Percentiles rank a stretch among this genome's conserved stretches.
phyloP scores from a whole-genome alignment of 2,113 vertebrate species.

The Petaurus breviceps region DNA sequence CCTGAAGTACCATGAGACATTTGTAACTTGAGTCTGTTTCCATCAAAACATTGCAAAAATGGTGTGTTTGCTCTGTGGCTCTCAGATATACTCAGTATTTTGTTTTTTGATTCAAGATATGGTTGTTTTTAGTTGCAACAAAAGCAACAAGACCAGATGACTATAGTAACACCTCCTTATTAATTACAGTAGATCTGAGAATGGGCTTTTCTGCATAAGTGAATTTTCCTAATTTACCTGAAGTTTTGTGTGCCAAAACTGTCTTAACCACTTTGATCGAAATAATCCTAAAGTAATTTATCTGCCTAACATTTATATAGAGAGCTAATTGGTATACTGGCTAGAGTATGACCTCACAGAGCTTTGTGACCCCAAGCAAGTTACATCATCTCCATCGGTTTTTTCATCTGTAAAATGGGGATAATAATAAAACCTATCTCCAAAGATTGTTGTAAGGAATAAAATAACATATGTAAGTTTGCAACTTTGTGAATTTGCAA shows the following conservation, averaged over 20 bases:
- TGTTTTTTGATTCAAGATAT: slow-evolving; percentile 71
- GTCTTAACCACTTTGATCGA: neutral
- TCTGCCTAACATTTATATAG: neutral
- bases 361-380: neutral
- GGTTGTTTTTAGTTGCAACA: slow-evolving; percentile 74
- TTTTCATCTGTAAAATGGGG: neutral
- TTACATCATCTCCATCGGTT: neutral
- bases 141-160: slow-evolving; percentile 29
- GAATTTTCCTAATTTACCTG: slow-evolving; percentile 51
- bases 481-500: neutral
- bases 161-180: slow-evolving; percentile 26
- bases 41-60: slow-evolving; percentile 81
- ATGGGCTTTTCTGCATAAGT: slow-evolving; percentile 40
- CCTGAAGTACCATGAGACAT: slow-evolving; percentile 55
- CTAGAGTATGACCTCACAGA: neutral
- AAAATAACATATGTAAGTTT: neutral
- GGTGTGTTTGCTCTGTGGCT: slow-evolving; percentile 72
- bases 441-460: neutral
- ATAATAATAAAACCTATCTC: neutral
- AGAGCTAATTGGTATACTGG: neutral
- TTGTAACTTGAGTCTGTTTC: slow-evolving; percentile 77
- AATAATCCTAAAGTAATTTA: neutral
- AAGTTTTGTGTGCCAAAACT: slow-evolving; percentile 6
- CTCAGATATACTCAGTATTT: slow-evolving; percentile 71
- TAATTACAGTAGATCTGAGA: slow-evolving; percentile 16